Evolutionary conservation across 2,797 vertebrate species (phyloP), one percentile per base, ranked within the genome.

Genomic region (Smutsia temminckii): DNA sequence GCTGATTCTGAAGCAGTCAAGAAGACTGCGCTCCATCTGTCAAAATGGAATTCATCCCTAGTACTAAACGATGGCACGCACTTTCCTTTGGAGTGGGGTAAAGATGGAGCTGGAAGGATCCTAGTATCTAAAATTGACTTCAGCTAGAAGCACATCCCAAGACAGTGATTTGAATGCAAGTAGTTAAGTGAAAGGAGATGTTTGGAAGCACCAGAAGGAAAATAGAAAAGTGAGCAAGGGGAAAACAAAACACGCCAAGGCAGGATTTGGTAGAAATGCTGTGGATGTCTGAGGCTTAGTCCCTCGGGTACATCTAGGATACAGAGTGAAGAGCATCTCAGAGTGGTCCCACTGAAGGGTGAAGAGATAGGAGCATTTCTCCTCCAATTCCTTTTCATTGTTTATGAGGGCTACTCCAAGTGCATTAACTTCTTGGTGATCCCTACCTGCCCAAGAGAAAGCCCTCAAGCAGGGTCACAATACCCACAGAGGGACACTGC

Each of bases 1-100:
- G 18, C 17, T 72, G 59, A 78, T 0, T 3, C 84, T 92, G 66
- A 89, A 86, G 92, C 9, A 95, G 83, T 87, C 21, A 88, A 74
- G 59, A 93, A 94, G 95, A 94, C 32, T 42, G 91, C 84, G 84
- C 80, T 83, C 77, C 51, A 89, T 87, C 94, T 94, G 79, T 96
- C 97, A 89, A 57, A 77, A 74, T 0, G 46, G 89, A 89, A 96
- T 79, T 69, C 25, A 53, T 64, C 10, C 2, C 12, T 23, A 81
- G 59, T 17, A 85, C 68, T 74, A n/a, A 46, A 16, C n/a, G 32
- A 51, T 63, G 75, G 40, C 40, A 46, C 75, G 68, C 29, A 0
- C 23, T 71, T 79, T 63, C 53, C 34, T 59, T 37, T 46, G 79
- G 49, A 57, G 42, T 66, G 6, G 13, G 11, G 7, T 68, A 66